Conservation (phyloP, 2,797 vertebrate genomes). For the Gila robusta region DNA sequence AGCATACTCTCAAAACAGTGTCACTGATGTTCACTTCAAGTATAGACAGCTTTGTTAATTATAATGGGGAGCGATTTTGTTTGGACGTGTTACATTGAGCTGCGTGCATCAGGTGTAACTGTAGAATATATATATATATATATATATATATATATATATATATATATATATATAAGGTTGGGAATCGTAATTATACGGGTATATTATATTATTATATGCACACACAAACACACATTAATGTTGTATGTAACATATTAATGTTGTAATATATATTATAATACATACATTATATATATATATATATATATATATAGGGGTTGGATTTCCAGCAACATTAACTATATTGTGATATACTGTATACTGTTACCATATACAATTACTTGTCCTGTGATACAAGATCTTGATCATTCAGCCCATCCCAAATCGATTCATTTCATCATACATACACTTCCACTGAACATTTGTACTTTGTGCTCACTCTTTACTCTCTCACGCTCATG, state of each 20-base stretch:
- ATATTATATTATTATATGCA: too few species aligned
- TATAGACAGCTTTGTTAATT: not conserved
- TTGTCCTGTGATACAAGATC: not conserved
- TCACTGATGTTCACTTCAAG: not conserved
- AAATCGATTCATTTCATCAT: not conserved
- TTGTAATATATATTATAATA: not conserved
- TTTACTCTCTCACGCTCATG: conserved; percentile 36
- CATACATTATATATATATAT: not conserved
- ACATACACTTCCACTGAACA: not conserved
- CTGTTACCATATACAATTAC: conserved; percentile 7
- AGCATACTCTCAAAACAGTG: not conserved
- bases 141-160: too few species aligned
- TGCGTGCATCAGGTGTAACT: not conserved
- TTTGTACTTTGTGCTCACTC: conserved; percentile 31
- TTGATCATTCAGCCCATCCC: not conserved
- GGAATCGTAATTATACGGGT: too few species aligned
- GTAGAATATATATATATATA: too few species aligned
- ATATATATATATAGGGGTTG: not conserved
- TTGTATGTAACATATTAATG: not conserved
- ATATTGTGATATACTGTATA: conserved; percentile 12
- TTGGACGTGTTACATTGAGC: not conserved
- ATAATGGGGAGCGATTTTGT: not conserved
- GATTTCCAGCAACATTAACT: not conserved
- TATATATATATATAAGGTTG: too few species aligned
- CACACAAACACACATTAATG: too few species aligned